These are phyloP conservation scores for Eriocheir sinensis DNA, from an alignment of 1,140 invertebrate species.

Conservation along the genomic window DNA sequence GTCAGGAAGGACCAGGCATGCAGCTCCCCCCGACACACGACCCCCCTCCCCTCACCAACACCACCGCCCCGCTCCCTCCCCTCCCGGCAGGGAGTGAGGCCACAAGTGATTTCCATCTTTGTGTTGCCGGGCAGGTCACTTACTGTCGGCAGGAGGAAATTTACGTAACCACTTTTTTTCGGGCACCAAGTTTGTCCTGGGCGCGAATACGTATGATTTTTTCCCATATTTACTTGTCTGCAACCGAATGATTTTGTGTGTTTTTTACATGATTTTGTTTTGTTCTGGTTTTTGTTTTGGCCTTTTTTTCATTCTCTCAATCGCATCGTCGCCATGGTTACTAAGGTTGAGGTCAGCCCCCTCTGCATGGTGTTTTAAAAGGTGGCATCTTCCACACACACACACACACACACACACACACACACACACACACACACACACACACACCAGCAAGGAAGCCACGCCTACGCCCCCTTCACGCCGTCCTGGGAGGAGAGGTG, in stretches of 20 bases:
- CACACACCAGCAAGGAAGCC: not conserved
- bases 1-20: not conserved
- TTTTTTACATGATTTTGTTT: not conserved
- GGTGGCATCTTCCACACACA: not conserved
- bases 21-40: not conserved
- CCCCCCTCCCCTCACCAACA: no score
- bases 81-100: not conserved
- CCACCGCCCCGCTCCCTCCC: not conserved
- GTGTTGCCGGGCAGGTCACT: not conserved
- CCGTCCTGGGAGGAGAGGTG: not conserved
- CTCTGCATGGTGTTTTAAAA: constrained; percentile 16
- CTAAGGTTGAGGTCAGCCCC: not conserved
- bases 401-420: not conserved
- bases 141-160: not conserved
- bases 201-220: not conserved
- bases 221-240: not conserved
- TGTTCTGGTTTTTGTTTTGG: constrained; percentile 1
- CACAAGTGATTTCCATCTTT: not conserved
- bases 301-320: not conserved
- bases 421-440: constrained; percentile 17
- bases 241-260: not conserved
- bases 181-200: not conserved
- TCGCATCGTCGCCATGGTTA: constrained; percentile 17
- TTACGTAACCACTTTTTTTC: constrained; percentile 11
- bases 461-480: not conserved